phyloP scores from a whole-genome alignment of 2,888 invertebrate genomes.

The Folsomia candida region DNA sequence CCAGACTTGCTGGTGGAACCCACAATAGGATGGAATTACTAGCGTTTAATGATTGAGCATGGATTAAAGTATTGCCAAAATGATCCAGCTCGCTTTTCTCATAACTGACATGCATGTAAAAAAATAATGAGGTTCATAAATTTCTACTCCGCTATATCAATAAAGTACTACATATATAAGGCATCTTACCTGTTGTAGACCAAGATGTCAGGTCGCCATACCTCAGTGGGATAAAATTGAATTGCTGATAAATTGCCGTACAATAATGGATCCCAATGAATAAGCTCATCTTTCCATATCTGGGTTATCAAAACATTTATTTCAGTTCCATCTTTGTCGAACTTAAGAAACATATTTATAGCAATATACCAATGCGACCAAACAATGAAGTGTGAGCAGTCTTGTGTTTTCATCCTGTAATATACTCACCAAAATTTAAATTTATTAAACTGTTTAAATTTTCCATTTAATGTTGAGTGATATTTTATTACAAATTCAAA shows the following conservation, averaged over 20 bases:
- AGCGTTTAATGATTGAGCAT: too few species aligned
- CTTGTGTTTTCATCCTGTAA: conserved; percentile 25
- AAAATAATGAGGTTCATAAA: neutral
- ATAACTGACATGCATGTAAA: conserved; percentile 15
- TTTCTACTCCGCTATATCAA: too few species aligned
- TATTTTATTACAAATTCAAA: conserved; percentile 29
- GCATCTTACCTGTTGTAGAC: conserved; percentile 24
- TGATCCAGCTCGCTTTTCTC: conserved; percentile 29
- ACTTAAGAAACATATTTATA: too few species aligned
- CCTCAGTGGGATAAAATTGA: conserved; percentile 17
- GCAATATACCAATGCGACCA: conserved; percentile 20
- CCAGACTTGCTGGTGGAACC: conserved; percentile 27
- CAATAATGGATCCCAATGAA: conserved; percentile 32
- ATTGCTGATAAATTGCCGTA: conserved; percentile 29
- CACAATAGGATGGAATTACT: conserved; percentile 17
- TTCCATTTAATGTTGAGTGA: too few species aligned
- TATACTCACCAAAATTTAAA: too few species aligned
- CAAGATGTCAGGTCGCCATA: conserved; percentile 30
- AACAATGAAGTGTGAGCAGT: conserved; percentile 16
- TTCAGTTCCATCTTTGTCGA: too few species aligned
- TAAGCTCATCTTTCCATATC: conserved; percentile 30
- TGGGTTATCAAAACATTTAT: too few species aligned
- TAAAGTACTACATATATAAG: too few species aligned
- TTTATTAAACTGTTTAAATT: too few species aligned
- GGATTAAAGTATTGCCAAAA: conserved; percentile 21